A percentile compares a stretch with the other conserved stretches of the same genome.
Evolutionary conservation across 2,113 vertebrate species (phyloP).

Genomic region (Lagopus muta): DNA sequence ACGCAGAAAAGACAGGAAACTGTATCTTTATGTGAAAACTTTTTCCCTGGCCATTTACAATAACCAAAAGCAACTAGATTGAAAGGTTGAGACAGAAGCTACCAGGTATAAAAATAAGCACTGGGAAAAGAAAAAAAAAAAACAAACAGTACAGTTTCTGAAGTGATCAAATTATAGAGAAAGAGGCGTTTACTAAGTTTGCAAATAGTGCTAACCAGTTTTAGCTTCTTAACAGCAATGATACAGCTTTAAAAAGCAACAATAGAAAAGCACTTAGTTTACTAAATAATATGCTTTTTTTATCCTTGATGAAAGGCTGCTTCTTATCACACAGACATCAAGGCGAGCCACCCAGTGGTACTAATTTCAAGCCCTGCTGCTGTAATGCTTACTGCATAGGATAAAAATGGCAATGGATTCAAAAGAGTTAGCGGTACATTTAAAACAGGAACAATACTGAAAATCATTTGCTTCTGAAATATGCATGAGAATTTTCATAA

Average conservation of each 20-base stretch:
- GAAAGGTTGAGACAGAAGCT: neutral
- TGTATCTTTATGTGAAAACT: conserved; percentile 17
- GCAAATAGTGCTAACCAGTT: neutral
- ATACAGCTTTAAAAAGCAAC: conserved; percentile 11
- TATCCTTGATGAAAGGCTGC: conserved; percentile 13
- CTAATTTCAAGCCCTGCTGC: conserved; percentile 37
- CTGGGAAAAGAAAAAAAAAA: neutral
- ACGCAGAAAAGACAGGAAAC: conserved; percentile 5
- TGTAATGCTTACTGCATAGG: neutral
- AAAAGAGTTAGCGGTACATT: conserved; percentile 13
- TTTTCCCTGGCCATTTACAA: conserved; percentile 3
- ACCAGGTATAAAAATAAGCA: conserved; percentile 21
- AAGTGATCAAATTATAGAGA: conserved; percentile 2
- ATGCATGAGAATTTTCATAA: neutral
- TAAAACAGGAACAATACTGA: neutral
- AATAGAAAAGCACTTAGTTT: conserved; percentile 57
- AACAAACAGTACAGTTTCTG: neutral
- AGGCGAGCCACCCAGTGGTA: conserved; percentile 9
- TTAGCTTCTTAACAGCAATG: conserved; percentile 5
- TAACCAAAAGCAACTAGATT: neutral
- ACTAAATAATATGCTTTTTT: conserved; percentile 34
- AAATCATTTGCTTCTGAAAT: conserved; percentile 21
- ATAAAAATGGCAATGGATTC: conserved; percentile 34
- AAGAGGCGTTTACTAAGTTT: neutral
- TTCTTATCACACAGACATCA: conserved; percentile 3